These are phyloP conservation scores for Anthopleura sola DNA, from an alignment of 64 coral and sea anemone genomes.

Conservation along the genomic window DNA sequence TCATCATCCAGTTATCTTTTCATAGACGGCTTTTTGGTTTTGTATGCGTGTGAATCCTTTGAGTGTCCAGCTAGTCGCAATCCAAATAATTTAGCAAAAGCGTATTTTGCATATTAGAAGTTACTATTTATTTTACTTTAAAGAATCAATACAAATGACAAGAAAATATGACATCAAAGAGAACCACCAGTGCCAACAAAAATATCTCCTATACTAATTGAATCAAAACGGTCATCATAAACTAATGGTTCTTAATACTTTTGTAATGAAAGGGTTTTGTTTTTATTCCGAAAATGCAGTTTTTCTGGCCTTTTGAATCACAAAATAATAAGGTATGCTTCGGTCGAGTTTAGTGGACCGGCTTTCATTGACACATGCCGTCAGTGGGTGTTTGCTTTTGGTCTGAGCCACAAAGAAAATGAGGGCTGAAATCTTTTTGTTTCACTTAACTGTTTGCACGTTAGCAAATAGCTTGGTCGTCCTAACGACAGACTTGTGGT, in stretches of 20 bases:
- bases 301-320: background rate
- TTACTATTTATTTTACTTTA: slow-evolving; percentile 10
- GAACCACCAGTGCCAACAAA: background rate
- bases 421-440: background rate
- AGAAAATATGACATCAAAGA: slow-evolving; percentile 7
- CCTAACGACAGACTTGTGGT: background rate
- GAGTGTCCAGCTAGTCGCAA: background rate
- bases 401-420: slow-evolving; percentile 1
- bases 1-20: background rate
- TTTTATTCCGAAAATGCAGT: background rate
- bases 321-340: background rate
- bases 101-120: slow-evolving; percentile 18
- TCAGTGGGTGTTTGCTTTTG: background rate
- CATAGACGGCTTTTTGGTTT: background rate
- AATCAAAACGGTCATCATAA: background rate
- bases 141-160: slow-evolving; percentile 15
- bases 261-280: background rate
- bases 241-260: background rate
- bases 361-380: background rate
- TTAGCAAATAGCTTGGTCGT: slow-evolving; percentile 8
- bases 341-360: background rate
- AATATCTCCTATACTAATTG: background rate
- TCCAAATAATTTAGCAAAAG: background rate
- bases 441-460: background rate
- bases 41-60: background rate